These are phyloP conservation scores for Phalacrocorax aristotelis DNA, from an alignment of 2,113 vertebrate species.

Conservation along the genomic window DNA sequence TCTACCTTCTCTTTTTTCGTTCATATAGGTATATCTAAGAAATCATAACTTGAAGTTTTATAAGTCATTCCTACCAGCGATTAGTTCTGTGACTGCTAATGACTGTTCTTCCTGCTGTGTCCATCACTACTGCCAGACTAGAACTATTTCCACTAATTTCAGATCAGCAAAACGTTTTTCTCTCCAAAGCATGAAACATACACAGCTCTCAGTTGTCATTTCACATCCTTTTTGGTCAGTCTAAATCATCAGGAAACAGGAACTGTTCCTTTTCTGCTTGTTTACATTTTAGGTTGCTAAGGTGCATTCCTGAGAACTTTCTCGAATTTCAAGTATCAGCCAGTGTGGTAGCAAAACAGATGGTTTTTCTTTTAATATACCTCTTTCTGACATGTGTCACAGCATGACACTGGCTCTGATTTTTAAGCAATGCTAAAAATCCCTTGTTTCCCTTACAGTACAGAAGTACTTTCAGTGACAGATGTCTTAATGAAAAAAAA, in stretches of 20 bases:
- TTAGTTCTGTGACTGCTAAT: neutral
- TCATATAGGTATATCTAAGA: neutral
- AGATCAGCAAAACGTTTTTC: neutral
- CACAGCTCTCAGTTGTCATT: neutral
- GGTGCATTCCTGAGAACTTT: neutral
- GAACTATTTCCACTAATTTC: neutral
- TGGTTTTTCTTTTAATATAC: neutral
- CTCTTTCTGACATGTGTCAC: neutral
- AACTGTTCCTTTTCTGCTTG: neutral
- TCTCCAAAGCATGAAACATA: neutral
- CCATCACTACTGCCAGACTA: neutral
- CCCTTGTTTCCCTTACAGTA: neutral
- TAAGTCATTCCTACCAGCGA: neutral
- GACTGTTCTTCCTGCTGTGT: neutral
- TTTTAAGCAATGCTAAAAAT: neutral
- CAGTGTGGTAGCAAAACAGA: neutral
- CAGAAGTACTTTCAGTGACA: neutral
- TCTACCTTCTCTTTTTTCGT: neutral
- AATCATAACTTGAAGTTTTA: neutral
- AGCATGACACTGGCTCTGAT: neutral
- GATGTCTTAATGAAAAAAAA: neutral
- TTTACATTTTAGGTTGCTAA: neutral
- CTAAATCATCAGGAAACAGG: neutral
- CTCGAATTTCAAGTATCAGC: neutral
- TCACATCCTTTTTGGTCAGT: neutral